phyloP scores from a whole-genome alignment of 2,797 vertebrate species.

The Furcifer pardalis region DNA sequence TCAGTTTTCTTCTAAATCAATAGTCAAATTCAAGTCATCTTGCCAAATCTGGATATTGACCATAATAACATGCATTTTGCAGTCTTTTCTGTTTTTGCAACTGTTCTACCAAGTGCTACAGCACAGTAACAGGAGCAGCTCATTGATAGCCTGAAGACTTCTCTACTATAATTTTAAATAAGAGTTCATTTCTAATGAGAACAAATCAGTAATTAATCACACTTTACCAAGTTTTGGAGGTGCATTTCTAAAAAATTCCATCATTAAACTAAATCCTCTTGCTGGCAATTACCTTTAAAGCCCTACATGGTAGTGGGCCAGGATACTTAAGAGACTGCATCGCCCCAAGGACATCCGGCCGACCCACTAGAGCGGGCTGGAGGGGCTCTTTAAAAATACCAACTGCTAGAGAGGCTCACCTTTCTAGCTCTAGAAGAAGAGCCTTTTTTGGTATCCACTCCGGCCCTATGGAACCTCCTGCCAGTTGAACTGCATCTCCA shows the following conservation, averaged over 20 bases:
- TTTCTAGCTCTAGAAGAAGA: too few species aligned
- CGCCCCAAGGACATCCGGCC: too few species aligned
- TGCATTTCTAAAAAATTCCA: constrained; percentile 21
- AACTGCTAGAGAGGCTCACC: too few species aligned
- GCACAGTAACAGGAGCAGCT: constrained; percentile 26
- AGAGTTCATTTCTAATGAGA: constrained; percentile 1
- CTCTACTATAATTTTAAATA: constrained; percentile 12
- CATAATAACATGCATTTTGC: constrained; percentile 35
- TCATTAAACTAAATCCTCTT: not conserved
- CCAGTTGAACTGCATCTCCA: too few species aligned
- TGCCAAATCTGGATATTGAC: not conserved
- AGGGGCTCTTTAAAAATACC: too few species aligned
- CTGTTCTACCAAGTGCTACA: constrained; percentile 30
- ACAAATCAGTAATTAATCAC: not conserved
- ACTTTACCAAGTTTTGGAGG: constrained; percentile 17
- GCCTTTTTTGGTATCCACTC: too few species aligned
- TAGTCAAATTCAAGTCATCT: not conserved
- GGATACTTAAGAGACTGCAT: too few species aligned
- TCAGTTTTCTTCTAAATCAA: constrained; percentile 18
- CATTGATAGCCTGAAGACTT: not conserved
- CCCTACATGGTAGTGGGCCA: too few species aligned
- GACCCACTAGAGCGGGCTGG: too few species aligned
- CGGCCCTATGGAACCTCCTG: too few species aligned
- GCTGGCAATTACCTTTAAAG: too few species aligned
- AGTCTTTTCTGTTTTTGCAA: not conserved